Base-by-base conservation (phyloP, 2,797 vertebrate genomes). In the Erethizon dorsatum region DNA sequence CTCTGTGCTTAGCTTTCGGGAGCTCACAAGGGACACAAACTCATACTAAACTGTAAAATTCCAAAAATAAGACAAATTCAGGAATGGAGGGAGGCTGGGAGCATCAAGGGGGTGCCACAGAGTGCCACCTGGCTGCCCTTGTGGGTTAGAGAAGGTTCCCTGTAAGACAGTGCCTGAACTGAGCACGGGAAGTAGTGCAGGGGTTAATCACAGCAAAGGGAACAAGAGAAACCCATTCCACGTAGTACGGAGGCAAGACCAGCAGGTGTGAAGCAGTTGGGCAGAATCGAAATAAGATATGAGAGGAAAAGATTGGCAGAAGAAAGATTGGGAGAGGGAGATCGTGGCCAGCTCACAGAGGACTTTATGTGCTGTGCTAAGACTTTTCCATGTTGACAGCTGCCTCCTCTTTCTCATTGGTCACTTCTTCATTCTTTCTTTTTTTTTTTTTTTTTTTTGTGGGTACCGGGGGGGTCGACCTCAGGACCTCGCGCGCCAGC, bases 1-100 rank as follows among this genome's bases (percentile, higher is more conserved):
- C 63, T 75, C 61, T 69, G 78, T 91, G 50, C 63, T 83, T 88
- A 83, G 18, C 78, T 93, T 71, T 87, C 63, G 41, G 93, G 61
- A 71, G 41, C 22, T 69, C 65, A 56, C 5, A 65, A 50, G 47
- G 56, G 63, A 78, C 56, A 91, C 12, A 67, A 67, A 80, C 33
- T 83, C 87, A 88, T 59, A 11, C 83, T 45, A 56, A n/a, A 84
- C 17, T 57, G 54, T 85, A 20, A 61, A 57, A 22, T 56, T 94
- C 90, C 83, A 59, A 90, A 94, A 67, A 37, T 73, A 33, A 1
- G 57, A 14, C 86, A 47, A 54, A 65, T 63, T 80, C 47, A 71
- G 47, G 61, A 33, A n/a, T 26, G 7, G n/a, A 69, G 17, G 11
- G n/a, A 75, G 82, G 47, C 28, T 77, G 15, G 26, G 57, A 57